These are phyloP conservation scores for Ligdia adustata DNA, from an alignment of 2,888 invertebrate genomes.

Conservation along the genomic window DNA sequence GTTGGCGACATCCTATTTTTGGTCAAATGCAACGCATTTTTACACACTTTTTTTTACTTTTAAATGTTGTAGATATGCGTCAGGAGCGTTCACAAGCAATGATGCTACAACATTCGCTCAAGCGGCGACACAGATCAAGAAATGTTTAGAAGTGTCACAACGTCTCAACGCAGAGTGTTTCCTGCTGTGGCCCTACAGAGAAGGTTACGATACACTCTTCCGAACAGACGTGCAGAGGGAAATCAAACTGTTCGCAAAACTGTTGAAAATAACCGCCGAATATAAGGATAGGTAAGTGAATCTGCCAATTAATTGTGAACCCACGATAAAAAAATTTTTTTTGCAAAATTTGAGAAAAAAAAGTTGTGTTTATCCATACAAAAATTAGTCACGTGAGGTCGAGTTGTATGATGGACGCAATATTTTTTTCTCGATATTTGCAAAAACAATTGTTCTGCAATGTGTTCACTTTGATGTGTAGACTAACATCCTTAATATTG, in stretches of 20 bases:
- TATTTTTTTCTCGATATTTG: too few species aligned
- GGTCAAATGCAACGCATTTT: too few species aligned
- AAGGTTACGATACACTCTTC: conserved; percentile 84
- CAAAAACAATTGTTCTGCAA: too few species aligned
- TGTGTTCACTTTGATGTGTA: too few species aligned
- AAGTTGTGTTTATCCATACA: too few species aligned
- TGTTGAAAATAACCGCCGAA: conserved; percentile 85
- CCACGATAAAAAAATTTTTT: too few species aligned
- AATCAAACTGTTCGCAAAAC: conserved; percentile 84
- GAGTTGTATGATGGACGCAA: too few species aligned
- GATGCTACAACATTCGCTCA: conserved; percentile 84
- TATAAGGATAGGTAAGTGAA: conserved; percentile 87
- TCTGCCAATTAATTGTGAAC: too few species aligned
- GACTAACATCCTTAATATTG: too few species aligned
- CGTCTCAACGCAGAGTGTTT: conserved; percentile 85
- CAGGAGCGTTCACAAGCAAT: conserved; percentile 85
- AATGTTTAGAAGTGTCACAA: conserved; percentile 85
- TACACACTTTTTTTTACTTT: conserved; percentile 10
- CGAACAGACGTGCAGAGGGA: conserved; percentile 85
- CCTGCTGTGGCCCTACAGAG: conserved; percentile 85
- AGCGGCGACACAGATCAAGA: conserved; percentile 85
- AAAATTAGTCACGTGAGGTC: too few species aligned
- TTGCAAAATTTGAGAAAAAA: too few species aligned
- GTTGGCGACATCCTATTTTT: background rate
- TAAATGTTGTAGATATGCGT: conserved; percentile 75